Base-by-base conservation (phyloP, 2,113 vertebrate species). In the Accipiter cooperii region DNA sequence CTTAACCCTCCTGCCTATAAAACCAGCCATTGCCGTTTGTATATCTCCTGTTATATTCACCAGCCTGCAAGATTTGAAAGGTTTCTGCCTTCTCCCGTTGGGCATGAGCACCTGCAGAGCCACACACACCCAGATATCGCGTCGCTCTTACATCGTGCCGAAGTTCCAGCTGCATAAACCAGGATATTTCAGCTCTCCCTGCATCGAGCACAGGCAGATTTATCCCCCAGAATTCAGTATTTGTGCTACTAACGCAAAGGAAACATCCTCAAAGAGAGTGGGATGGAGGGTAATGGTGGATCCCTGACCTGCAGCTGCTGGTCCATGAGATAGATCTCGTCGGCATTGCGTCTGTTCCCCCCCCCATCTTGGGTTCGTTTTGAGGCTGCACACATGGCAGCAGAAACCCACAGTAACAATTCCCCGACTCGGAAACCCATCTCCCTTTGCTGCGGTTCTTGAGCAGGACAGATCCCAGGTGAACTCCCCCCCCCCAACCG, bases 141-240 rank as follows among this genome's bases (percentile, higher is more conserved):
- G 0, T 34, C 8, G 6, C 38, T 17, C 24, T 6, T 6, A 19
- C 42, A 11, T 22, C 2, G 2, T 6, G 7, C 63, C 2, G 3
- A 46, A 9, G 21, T 3, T 46, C 42, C 20, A 3, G 40, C 51
- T 13, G 26, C 51, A 15, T 2, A 22, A 19, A 15, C 16, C 12
- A 4, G 38, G 20, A 9, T 5, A 38, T 54, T 21, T 9, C 2
- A 6, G 36, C 38, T 13, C 24, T 8, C 49, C 49, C 47, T 6
- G 47, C 24, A 1, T 12, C 9, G 5, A 33, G 75, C 46, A 26
- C 16, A 1, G 76, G 76, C 60, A 10, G 70, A 17, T 55, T 42
- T 64, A 26, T 8, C 38, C 2, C 1, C 49, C 25, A 13, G 77
- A 26, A 44, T 29, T 28, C 31, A 22, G 38, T 38, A 10, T 42